Base-by-base conservation (phyloP, 2,113 vertebrate species). In the Xyliphius kryptos region DNA sequence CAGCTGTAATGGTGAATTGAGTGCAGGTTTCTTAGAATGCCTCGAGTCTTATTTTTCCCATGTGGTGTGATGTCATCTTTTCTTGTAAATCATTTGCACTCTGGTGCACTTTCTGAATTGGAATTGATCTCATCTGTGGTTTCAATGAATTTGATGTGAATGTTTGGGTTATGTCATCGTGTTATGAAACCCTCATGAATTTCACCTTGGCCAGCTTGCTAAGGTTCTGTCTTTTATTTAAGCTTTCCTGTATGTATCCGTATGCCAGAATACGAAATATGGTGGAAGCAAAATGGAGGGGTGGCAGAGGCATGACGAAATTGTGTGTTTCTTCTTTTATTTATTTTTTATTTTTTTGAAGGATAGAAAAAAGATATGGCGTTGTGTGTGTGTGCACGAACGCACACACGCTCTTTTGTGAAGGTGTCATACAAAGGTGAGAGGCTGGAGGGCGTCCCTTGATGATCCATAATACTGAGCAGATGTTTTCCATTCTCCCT, bases 401-500 rank as follows among this genome's bases (percentile, higher is more conserved):
- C 38, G 41, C 50, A 16, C 50, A 47, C 21, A 8, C 19, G 12
- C 19, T 12, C 26, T 26, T 61, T 21, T 36, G 15, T 62, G 59
- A 26, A 16, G 14, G 13, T 20, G 43, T 10, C 4, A 5, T 19
- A n/a, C 58, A 46, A 43, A 59, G 46, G 57, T 48, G 43, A 70
- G 73, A 65, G 63, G 66, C 59, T 52, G 69, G 47, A 68, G 56
- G 55, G 48, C 44, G 69, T 74, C 66, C 64, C 64, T 61, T 50
- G 11, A 36, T 8, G n/a, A 20, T 61, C 63, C 60, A 32, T 74
- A 76, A 76, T 72, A 49, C 66, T 67, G 51, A 69, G 68, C 76
- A 78, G 76, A 78, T 78, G 76, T 78, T 78, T 72, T 72, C 63
- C 73, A 67, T 56, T 49, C 61, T 65, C 60, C 37, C 15, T 65